These are phyloP conservation scores for Mustela lutreola DNA, from an alignment of 2,113 vertebrate species.

Conservation along the genomic window DNA sequence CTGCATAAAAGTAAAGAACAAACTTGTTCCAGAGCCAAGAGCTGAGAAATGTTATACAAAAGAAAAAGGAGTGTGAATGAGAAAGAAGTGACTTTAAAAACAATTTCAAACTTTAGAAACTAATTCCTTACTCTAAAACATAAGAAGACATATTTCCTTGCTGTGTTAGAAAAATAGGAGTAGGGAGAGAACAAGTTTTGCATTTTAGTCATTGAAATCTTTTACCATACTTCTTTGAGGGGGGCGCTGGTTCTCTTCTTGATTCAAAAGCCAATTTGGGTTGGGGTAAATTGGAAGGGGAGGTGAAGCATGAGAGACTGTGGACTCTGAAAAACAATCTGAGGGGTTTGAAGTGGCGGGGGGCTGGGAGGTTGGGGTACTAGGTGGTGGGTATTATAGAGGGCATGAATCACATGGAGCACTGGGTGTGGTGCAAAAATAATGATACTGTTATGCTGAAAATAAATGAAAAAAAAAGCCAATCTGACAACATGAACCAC, in stretches of 20 bases:
- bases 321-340: too few relatives aligned
- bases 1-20: constrained; percentile 36
- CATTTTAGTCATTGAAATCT: constrained; percentile 42
- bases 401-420: too few relatives aligned
- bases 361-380: too few relatives aligned
- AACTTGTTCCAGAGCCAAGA: not conserved
- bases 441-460: too few relatives aligned
- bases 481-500: not conserved
- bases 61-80: constrained; percentile 36
- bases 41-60: constrained; percentile 15
- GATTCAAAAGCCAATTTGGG: constrained; percentile 16
- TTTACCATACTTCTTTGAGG: not conserved
- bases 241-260: not conserved
- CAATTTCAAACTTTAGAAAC: constrained; percentile 38
- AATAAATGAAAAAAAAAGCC: not conserved
- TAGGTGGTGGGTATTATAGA: too few relatives aligned
- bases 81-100: constrained; percentile 28
- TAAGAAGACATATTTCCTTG: constrained; percentile 28
- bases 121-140: constrained; percentile 63
- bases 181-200: not conserved
- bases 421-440: too few relatives aligned
- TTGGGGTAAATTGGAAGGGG: too few relatives aligned
- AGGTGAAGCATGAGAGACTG: too few relatives aligned
- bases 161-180: constrained; percentile 33
- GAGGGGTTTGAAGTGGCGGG: too few relatives aligned